Conservation (phyloP, 2,888 invertebrate genomes). For the Conops quadrifasciatus region DNA sequence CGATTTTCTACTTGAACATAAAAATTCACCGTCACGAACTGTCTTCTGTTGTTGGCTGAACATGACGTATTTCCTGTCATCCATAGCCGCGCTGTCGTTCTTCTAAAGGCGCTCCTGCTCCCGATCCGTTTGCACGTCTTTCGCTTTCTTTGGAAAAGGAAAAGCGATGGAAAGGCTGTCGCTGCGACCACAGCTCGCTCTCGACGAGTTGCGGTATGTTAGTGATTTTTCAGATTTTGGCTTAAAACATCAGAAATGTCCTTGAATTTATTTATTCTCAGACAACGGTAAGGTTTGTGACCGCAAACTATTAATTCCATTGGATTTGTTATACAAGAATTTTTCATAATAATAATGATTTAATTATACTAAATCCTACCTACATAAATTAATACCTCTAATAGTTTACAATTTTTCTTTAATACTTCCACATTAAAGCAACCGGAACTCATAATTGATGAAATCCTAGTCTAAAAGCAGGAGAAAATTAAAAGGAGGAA, state of each 20-base stretch:
- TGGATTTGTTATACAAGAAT: too few species aligned
- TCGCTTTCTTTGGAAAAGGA: too few species aligned
- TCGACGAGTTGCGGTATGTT: conserved; percentile 13
- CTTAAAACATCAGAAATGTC: neutral
- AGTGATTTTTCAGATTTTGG: conserved; percentile 24
- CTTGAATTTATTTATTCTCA: conserved; percentile 2
- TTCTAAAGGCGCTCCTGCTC: neutral
- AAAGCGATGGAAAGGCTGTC: too few species aligned
- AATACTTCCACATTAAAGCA: conserved; percentile 16
- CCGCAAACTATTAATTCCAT: too few species aligned
- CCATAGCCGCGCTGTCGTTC: neutral
- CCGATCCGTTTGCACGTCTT: neutral
- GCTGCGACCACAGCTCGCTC: too few species aligned
- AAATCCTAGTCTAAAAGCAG: neutral
- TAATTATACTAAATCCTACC: too few species aligned
- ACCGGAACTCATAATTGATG: conserved; percentile 25
- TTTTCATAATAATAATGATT: too few species aligned
- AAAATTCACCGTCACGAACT: conserved; percentile 44
- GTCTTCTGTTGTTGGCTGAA: conserved; percentile 38
- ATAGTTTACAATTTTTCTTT: conserved; percentile 9
- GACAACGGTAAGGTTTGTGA: neutral
- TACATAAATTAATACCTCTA: too few species aligned
- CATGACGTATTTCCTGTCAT: conserved; percentile 24
- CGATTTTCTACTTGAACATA: conserved; percentile 28
- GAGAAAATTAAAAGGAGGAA: too few species aligned